Evolutionary conservation across 2,797 vertebrate species (phyloP), one percentile per base, ranked within the genome.

Genomic region (Garrulus glandarius): DNA sequence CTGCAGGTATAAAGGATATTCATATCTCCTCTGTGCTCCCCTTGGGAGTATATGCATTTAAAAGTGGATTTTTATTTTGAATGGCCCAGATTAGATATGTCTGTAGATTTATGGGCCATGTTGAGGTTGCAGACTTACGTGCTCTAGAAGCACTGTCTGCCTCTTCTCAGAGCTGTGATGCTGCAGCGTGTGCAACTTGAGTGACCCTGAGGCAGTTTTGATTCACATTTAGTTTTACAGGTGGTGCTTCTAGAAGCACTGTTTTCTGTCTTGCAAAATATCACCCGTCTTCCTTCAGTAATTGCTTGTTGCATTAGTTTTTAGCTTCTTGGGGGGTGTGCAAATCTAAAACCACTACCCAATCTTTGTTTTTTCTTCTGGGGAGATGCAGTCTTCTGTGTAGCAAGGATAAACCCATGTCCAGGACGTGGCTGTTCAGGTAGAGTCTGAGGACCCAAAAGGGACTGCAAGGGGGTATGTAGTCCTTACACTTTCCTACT

Each of bases 131-230:
- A 70, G n/a, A 24, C 17, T 67, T 55, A 3, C 0, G 0, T 34
- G 12, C 13, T 61, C 36, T 23, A 32, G 50, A 71, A 75, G 50
- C 15, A 18, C 34, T 20, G 4, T 32, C 43, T 75, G 50, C 32
- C 17, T 46, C 30, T 63, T 75, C 30, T 65, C 43, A 79, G 41
- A 83, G 68, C 60, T 76, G 34, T 30, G 32, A 7, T 82, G 26
- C 44, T 68, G 56, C 0, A 0, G 19, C 20, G 5, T 69, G 21
- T 59, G 41, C 0, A 0, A 50, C 55, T 46, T 69, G 12, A 53
- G 53, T 64, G 29, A 76, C 32, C 24, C 78, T 13, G 19, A 34
- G n/a, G 34, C 14, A 50, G 74, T 53, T 68, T 27, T 50, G 46
- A 53, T 52, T 46, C 14, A 2, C 10, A 3, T 20, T 77, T 72